Conservation (phyloP, 2,113 vertebrate genomes). For the Syrrhaptes paradoxus region DNA sequence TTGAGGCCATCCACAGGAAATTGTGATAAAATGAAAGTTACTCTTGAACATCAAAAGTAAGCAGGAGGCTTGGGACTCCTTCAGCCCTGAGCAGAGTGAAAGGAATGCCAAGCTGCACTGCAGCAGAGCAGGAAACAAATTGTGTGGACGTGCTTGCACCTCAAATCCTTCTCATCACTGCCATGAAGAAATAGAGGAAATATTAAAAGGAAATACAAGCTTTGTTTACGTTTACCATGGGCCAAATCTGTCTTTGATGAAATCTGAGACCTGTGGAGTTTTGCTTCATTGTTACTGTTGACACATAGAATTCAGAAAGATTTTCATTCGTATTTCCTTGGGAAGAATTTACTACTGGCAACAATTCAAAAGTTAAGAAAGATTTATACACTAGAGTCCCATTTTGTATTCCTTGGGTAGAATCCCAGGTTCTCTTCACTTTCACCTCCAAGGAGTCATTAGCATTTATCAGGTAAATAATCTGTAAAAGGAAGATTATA, state of each 20-base stretch:
- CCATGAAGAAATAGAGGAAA: neutral
- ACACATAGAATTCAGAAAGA: neutral
- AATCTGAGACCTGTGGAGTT: neutral
- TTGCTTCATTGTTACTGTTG: neutral
- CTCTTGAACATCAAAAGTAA: neutral
- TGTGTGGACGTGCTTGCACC: fast-evolving
- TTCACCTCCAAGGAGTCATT: slow-evolving; percentile 15
- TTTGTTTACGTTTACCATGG: neutral
- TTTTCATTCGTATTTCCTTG: neutral
- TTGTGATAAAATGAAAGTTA: neutral
- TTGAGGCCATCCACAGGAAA: neutral
- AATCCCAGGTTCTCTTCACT: slow-evolving; percentile 18
- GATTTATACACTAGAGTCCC: neutral
- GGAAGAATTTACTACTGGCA: neutral
- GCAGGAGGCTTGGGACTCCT: neutral
- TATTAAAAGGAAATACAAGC: neutral
- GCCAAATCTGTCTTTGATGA: neutral
- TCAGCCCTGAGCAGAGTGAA: neutral
- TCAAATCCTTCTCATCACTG: neutral
- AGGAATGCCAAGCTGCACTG: neutral
- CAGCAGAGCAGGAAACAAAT: neutral
- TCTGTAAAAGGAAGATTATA: slow-evolving; percentile 1
- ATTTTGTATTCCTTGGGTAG: slow-evolving; percentile 40
- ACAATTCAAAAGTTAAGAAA: neutral
- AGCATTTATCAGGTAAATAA: slow-evolving; percentile 40